phyloP scores from a whole-genome alignment of 1,140 invertebrate genomes.

The Drosophila pallidifrons region DNA sequence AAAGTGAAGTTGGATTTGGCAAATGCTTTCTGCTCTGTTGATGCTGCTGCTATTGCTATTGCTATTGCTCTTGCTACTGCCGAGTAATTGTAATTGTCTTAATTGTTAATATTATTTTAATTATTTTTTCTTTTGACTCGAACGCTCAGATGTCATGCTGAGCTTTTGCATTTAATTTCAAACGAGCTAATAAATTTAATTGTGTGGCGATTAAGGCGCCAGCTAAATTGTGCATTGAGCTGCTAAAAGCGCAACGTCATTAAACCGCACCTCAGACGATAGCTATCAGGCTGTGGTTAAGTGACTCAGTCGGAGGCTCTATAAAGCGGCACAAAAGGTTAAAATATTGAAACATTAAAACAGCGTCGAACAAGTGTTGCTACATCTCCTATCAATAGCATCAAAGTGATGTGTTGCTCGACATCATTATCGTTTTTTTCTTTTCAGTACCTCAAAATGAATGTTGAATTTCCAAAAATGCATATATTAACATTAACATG shows the following conservation, averaged over 20 bases:
- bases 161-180: slow-evolving; percentile 70
- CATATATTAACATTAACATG: neutral
- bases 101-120: slow-evolving; percentile 76
- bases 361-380: too few relatives aligned
- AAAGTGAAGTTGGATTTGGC: slow-evolving; percentile 53
- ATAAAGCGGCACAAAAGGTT: slow-evolving; percentile 13
- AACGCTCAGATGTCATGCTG: slow-evolving; percentile 56
- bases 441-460: too few relatives aligned
- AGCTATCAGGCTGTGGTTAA: slow-evolving; percentile 11
- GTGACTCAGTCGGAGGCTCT: slow-evolving; percentile 51
- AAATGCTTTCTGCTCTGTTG: slow-evolving; percentile 65
- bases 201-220: slow-evolving; percentile 63
- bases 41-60: slow-evolving; percentile 3
- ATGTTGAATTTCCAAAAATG: neutral
- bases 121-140: slow-evolving; percentile 45
- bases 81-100: slow-evolving; percentile 66
- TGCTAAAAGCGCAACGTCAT: slow-evolving; percentile 67
- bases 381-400: too few relatives aligned
- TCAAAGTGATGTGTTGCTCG: too few relatives aligned
- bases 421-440: too few relatives aligned
- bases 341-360: slow-evolving; percentile 12
- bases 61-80: slow-evolving; percentile 3
- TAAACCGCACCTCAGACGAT: slow-evolving; percentile 54
- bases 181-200: slow-evolving; percentile 78
- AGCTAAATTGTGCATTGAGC: slow-evolving; percentile 68